These are phyloP conservation scores for Colistium nudipinnis DNA, from an alignment of 2,113 vertebrate genomes.

Conservation along the genomic window DNA sequence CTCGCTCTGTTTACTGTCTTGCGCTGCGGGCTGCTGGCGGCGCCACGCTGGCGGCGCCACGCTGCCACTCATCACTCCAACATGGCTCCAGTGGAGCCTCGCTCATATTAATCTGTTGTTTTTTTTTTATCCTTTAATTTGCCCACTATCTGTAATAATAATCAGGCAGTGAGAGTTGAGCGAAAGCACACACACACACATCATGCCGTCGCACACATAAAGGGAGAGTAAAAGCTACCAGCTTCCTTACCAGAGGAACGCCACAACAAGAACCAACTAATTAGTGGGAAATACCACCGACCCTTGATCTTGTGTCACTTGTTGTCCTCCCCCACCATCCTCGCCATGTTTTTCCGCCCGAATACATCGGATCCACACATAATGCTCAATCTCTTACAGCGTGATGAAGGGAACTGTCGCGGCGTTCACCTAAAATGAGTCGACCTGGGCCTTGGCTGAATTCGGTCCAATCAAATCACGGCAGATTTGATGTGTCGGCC, in stretches of 20 bases:
- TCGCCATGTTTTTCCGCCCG: not conserved
- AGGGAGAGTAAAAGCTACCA: slow-evolving; percentile 11
- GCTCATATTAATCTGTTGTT: slow-evolving; percentile 8
- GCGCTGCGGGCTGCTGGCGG: slow-evolving; percentile 54
- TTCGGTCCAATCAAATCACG: slow-evolving; percentile 8
- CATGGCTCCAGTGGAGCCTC: slow-evolving; percentile 61
- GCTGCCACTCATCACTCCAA: slow-evolving; percentile 68
- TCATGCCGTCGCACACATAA: not conserved
- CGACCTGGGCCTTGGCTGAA: slow-evolving; percentile 33
- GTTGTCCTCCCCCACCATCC: not conserved
- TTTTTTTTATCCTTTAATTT: slow-evolving; percentile 12
- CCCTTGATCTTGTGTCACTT: not conserved
- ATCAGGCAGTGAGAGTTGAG: slow-evolving; percentile 15
- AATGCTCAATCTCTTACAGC: slow-evolving; percentile 4
- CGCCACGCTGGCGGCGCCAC: slow-evolving; percentile 50
- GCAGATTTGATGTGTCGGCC: slow-evolving; percentile 32
- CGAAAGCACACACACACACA: not conserved
- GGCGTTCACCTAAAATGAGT: slow-evolving; percentile 23
- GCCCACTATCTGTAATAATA: not conserved
- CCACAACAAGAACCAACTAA: not conserved
- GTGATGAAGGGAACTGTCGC: slow-evolving; percentile 32
- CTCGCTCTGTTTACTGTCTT: slow-evolving; percentile 63
- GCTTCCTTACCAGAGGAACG: slow-evolving; percentile 12
- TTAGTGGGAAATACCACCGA: not conserved
- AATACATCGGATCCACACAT: slow-evolving; percentile 11